Evolutionary conservation across 1,140 invertebrate genomes (phyloP), one percentile per base, ranked within the genome.

Genomic region (Drosophila arizonae): DNA sequence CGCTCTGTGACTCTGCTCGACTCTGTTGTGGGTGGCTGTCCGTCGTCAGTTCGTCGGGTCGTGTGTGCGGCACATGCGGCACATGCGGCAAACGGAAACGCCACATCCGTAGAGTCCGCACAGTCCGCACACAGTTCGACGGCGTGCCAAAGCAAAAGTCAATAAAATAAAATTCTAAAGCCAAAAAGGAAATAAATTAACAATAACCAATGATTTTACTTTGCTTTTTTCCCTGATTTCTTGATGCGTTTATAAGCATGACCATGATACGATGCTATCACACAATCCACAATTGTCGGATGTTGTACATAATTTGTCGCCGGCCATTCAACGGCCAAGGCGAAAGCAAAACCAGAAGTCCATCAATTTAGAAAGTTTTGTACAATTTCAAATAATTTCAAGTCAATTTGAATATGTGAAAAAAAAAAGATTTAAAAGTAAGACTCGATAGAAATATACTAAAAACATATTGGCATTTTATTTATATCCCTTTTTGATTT

Each of bases 121-220:
- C 33, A 74, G 81, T 75, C 70, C 65, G 43, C 62, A 67, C 52
- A 73, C 43, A 46, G 43, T 46, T 17, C 43, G 43, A 46, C 43
- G 24, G 33, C 45, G 39, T 13, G 52, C 41, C 28, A 8, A 58
- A 57, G 48, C 71, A 51, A 39, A 39, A 61, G 46, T 65, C 43
- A 70, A 55, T 76, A 78, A 86, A 75, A 39, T 39, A 13, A 71
- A 87, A 87, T 79, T 88, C 80, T 86, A 79, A 85, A 77, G 72
- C 69, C 76, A 72, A 74, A 79, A 72, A 85, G 82, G 82, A 87
- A 87, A 87, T 87, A 81, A 82, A 87, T 88, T 87, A 87, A 82
- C 79, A 79, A 86, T 82, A 82, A 87, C 68, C 76, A 61, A 79
- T 77, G 84, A 72, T 82, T 88, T 85, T 72, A 64, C 63, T 73